A percentile compares a stretch with the other conserved stretches of the same genome.
phyloP scores from a whole-genome alignment of 2,113 vertebrate species.

The Myxocyprinus asiaticus region DNA sequence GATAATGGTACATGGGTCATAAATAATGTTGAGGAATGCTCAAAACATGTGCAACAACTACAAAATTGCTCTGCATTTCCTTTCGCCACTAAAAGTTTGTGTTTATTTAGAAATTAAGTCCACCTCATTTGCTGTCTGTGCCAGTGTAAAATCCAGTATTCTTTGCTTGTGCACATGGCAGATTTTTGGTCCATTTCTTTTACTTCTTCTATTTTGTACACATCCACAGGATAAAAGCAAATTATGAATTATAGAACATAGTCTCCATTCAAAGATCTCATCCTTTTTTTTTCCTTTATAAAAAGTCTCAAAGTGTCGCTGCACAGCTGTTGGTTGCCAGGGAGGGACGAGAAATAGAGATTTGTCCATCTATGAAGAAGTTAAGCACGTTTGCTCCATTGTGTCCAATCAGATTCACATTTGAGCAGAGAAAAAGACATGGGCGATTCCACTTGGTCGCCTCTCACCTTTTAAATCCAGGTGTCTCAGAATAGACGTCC shows the following conservation, averaged over 20 bases:
- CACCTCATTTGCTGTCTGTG: constrained; percentile 4
- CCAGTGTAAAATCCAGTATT: constrained; percentile 24
- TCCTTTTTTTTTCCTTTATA: constrained; percentile 48
- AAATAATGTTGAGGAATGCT: constrained; percentile 31
- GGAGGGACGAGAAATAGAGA: constrained; percentile 36
- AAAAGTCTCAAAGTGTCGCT: constrained; percentile 71
- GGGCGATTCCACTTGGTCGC: constrained; percentile 1
- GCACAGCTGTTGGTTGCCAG: constrained; percentile 62
- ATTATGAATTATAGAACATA: constrained; percentile 57
- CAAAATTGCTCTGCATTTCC: constrained; percentile 24
- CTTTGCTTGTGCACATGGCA: constrained; percentile 51
- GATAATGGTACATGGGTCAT: constrained; percentile 2
- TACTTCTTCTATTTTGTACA: constrained; percentile 54
- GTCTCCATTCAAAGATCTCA: constrained; percentile 48
- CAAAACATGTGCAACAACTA: constrained; percentile 48
- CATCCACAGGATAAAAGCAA: constrained; percentile 37
- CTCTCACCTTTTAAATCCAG: background rate
- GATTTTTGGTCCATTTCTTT: constrained; percentile 52
- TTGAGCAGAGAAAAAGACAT: background rate
- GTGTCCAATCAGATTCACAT: constrained; percentile 21
- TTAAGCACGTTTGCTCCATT: constrained; percentile 16
- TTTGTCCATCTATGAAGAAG: constrained; percentile 9
- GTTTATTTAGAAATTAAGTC: constrained; percentile 31
- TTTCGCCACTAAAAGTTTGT: constrained; percentile 30
- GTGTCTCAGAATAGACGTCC: background rate